Evolutionary conservation across 2,113 vertebrate species (phyloP).

Genomic region (Acrocephalus kingi): DNA sequence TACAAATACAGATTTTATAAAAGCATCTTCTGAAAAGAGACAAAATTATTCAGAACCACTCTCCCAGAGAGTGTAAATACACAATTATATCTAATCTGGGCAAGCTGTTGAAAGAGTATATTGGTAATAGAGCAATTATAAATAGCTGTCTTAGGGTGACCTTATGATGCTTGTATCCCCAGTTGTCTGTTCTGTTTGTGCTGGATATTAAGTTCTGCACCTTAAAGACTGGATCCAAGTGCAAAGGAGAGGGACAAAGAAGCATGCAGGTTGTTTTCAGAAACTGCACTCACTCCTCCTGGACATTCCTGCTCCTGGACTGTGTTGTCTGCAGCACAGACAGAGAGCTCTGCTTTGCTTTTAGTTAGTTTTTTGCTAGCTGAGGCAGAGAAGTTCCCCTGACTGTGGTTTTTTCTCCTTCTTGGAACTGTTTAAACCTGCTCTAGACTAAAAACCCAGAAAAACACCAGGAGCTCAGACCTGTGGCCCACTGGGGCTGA

Average conservation of each 20-base stretch:
- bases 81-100: not conserved
- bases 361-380: not conserved
- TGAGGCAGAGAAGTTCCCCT: not conserved
- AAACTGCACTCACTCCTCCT: not conserved
- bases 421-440: not conserved
- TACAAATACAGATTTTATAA: constrained; percentile 2
- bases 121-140: not conserved
- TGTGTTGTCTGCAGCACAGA: not conserved
- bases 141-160: not conserved
- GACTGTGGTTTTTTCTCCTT: not conserved
- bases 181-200: not conserved
- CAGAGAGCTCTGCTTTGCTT: not conserved
- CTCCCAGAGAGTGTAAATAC: not conserved
- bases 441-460: not conserved
- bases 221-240: not conserved
- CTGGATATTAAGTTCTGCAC: not conserved
- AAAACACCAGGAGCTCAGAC: not conserved
- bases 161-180: not conserved
- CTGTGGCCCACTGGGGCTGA: not conserved
- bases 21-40: not conserved
- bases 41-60: not conserved
- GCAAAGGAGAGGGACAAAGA: not conserved
- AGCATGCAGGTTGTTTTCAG: not conserved
- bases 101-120: not conserved
- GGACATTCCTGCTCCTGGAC: not conserved